Base-by-base conservation (phyloP, 2,888 invertebrate genomes). In the Idaea dimidiata region DNA sequence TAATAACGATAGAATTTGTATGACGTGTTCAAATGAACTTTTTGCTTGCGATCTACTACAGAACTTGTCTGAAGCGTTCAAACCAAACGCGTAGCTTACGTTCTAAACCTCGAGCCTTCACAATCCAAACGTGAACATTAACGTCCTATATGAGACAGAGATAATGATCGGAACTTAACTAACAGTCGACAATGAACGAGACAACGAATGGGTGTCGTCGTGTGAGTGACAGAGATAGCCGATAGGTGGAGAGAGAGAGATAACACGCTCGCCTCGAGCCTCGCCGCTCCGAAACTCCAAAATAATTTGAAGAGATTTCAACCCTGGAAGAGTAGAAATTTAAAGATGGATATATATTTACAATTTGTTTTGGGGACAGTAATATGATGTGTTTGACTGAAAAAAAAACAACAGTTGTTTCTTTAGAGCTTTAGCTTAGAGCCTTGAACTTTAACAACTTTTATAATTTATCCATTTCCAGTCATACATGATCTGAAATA, bases 151-250 rank as follows among this genome's bases (percentile, higher is more conserved):
- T 7, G 43, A 43, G 8, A 43, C 43, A 70, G 64, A 73, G 72
- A 75, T 72, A 69, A 66, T 73, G 75, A 79, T 78, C 71, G 71
- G 72, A 82, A 83, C 78, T 74, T 77, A 82, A 79, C 67, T 63
- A 77, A 80, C 71, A 83, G 82, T 81, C 81, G 79, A 83, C 80
- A 82, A 80, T 84, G 87, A 83, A 73, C 77, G 79, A 86, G 85
- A 88, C 76, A 84, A 82, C 80, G 74, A 81, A 80, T 81, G 82
- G 81, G 79, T 64, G 69, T 70, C 75, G 84, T 77, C 87, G 81
- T 77, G 77, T 78, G 87, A 87, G 86, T 82, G 88, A 90, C 80
- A 88, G 85, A 84, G 86, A 89, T 80, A 87, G 87, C 80, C 85
- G 84, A 87, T 76, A 86, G 83, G 77, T 84, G 84, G 80, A 84